These are phyloP conservation scores for Spodoptera exigua DNA, from an alignment of 2,888 invertebrate genomes.

Conservation along the genomic window DNA sequence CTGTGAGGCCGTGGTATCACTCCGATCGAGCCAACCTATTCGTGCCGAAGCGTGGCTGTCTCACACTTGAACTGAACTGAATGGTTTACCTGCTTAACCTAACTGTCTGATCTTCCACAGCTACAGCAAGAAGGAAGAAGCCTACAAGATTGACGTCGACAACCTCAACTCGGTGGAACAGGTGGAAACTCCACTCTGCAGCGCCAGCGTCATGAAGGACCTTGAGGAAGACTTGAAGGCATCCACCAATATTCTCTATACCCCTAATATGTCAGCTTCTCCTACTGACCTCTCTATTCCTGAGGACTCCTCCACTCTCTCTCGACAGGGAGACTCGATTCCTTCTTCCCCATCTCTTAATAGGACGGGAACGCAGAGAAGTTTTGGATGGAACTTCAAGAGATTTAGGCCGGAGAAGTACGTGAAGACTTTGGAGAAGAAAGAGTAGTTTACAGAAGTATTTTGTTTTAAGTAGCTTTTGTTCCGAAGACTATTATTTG, in stretches of 20 bases:
- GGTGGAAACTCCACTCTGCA: constrained; percentile 93
- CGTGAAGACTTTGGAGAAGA: constrained; percentile 40
- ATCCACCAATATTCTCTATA: constrained; percentile 68
- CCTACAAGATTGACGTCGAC: constrained; percentile 90
- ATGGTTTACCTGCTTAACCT: not conserved
- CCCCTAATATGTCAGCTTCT: constrained; percentile 68
- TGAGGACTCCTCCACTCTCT: constrained; percentile 68
- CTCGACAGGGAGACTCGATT: constrained; percentile 66
- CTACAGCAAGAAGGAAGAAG: constrained; percentile 88
- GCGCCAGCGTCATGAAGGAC: constrained; percentile 91
- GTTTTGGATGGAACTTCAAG: constrained; percentile 80
- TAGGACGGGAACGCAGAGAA: constrained; percentile 74
- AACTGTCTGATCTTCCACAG: constrained; percentile 65
- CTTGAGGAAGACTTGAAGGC: constrained; percentile 78
- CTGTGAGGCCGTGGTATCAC: no score
- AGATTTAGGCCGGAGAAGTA: constrained; percentile 73
- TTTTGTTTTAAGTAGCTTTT: no score
- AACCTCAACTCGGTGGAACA: constrained; percentile 91
- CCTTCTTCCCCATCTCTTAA: constrained; percentile 73
- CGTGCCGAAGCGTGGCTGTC: no score
- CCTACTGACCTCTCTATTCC: constrained; percentile 71
- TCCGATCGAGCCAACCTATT: no score
- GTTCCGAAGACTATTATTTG: not conserved
- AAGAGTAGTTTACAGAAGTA: constrained; percentile 4
- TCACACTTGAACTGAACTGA: not conserved